phyloP scores from a whole-genome alignment of 2,888 invertebrate species.

The Malthinus flaveolus region DNA sequence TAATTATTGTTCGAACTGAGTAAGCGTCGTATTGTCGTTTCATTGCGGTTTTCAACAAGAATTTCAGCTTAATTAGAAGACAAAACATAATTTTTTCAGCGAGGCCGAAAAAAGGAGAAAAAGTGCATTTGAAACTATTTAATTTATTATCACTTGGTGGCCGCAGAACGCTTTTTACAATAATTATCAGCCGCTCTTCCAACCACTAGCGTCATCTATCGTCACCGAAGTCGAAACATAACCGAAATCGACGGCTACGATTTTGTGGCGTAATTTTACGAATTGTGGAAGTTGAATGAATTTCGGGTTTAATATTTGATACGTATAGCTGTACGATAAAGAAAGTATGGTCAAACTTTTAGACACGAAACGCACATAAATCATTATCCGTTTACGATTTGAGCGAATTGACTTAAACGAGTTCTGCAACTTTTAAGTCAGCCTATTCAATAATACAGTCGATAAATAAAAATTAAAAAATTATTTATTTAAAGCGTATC shows the following conservation, averaged over 20 bases:
- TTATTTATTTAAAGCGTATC: conserved; percentile 11
- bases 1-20: conserved; percentile 12
- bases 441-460: conserved; percentile 15
- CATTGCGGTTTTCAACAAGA: conserved; percentile 8
- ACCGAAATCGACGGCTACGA: no score
- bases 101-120: background rate
- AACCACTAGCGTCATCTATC: no score
- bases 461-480: conserved; percentile 17
- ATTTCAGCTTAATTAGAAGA: conserved; percentile 16
- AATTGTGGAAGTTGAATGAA: no score
- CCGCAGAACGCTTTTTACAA: no score
- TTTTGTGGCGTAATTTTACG: no score
- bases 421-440: conserved; percentile 12
- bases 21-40: conserved; percentile 11
- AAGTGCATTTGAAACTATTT: background rate
- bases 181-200: no score
- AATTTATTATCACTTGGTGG: no score
- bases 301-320: no score
- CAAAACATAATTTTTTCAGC: background rate
- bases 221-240: no score
- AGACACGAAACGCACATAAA: conserved; percentile 4
- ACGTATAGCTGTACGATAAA: no score
- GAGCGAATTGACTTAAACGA: background rate
- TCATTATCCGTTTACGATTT: conserved; percentile 4
- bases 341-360: no score